Percentiles rank a stretch among this genome's conserved stretches.
phyloP scores from a whole-genome alignment of 2,113 vertebrate species.

The Orthonyx spaldingii region DNA sequence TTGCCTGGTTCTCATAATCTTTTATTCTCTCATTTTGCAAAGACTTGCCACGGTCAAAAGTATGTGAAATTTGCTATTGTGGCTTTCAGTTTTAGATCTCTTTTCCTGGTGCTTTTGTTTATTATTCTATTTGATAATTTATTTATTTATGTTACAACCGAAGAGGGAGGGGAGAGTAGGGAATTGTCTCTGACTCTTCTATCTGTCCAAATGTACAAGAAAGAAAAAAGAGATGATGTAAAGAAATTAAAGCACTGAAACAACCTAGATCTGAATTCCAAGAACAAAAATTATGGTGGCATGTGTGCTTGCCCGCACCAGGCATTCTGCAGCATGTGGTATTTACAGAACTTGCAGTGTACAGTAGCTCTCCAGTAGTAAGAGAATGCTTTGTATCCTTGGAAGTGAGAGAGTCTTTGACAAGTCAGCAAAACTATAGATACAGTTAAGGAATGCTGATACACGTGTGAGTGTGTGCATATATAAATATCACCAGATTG shows the following conservation, averaged over 20 bases:
- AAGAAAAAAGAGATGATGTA: neutral
- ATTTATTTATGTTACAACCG: neutral
- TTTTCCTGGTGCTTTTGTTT: neutral
- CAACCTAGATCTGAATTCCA: neutral
- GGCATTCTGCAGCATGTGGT: constrained; percentile 8
- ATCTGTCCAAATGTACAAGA: neutral
- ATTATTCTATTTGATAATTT: neutral
- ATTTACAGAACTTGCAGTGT: constrained; percentile 25
- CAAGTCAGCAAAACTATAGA: constrained; percentile 23
- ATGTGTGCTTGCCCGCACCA: neutral
- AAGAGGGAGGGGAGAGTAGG: neutral
- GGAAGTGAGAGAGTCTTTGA: neutral
- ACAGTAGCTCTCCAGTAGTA: constrained; percentile 7
- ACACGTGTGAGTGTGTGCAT: neutral
- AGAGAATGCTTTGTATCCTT: neutral
- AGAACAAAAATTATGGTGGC: neutral
- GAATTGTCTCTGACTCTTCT: neutral
- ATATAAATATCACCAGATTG: neutral
- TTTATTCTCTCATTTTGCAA: constrained; percentile 32
- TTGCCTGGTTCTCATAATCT: neutral
- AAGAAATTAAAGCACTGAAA: neutral
- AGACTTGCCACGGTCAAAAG: neutral
- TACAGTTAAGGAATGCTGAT: neutral
- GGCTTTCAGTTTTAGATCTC: neutral
- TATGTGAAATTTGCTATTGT: neutral